Percentiles rank a stretch among this genome's conserved stretches.
phyloP scores from a whole-genome alignment of 1,140 invertebrate genomes.

The Diprion similis region DNA sequence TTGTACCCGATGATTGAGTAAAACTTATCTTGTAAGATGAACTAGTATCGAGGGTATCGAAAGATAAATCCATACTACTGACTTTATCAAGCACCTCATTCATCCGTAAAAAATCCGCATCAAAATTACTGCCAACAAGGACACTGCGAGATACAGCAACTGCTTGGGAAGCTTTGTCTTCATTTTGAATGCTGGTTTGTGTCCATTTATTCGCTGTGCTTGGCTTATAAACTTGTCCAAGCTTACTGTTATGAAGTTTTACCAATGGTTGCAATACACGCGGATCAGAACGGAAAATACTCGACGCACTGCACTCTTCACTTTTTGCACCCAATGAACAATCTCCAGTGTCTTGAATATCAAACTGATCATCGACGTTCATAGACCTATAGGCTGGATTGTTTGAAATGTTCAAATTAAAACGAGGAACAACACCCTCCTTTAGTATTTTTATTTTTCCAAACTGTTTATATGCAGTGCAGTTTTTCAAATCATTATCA shows the following conservation, averaged over 20 bases:
- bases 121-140: background rate
- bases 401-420: conserved; percentile 3
- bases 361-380: background rate
- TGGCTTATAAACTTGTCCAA: background rate
- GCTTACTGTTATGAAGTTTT: background rate
- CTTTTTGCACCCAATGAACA: background rate
- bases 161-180: background rate
- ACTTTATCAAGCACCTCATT: background rate
- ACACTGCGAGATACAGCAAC: background rate
- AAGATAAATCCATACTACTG: background rate
- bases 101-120: background rate
- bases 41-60: conserved; percentile 1
- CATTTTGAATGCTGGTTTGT: conserved; percentile 3
- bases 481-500: conserved; percentile 1
- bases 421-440: background rate
- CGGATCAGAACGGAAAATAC: background rate
- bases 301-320: background rate
- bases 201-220: background rate
- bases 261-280: background rate
- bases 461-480: background rate
- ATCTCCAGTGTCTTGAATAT: conserved; percentile 1
- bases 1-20: background rate
- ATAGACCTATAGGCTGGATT: background rate
- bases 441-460: background rate
- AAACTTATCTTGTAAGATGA: background rate